Base-by-base conservation (phyloP, 2,888 invertebrate species). In the Mesorhabditis spiculigera region DNA sequence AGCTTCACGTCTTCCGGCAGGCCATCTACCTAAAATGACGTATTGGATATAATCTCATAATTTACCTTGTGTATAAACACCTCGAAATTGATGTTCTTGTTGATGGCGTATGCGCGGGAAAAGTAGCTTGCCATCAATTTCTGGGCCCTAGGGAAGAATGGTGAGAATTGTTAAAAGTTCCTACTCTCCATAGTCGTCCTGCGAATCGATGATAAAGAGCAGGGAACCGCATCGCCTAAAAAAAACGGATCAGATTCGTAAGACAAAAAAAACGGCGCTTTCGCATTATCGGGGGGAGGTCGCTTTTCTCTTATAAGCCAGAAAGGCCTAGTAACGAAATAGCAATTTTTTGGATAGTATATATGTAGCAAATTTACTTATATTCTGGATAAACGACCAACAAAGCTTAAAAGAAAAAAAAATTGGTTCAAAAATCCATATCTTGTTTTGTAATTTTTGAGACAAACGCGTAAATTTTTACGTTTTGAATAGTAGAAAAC, bases 1-100 rank as follows among this genome's bases (percentile, higher is more conserved):
- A 98, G 96, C 89, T 97, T 97, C 82, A 93, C 93, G 88, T 99
- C 98, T 87, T 99, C 98, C 70, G 95, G 94, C 42, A 99, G 90
- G 10, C 98, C 97, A 89, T 99, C 98, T 43, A 98, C 97, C 73
- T 73, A 42, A 68, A 50, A 50, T n/a, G 1, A 1, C 10, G 0
- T 2, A 50, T 13, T 50, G n/a, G 1, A 50, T 50, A 67, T 2
- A 13, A 2, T 50, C n/a, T 2, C 16, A 67, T 45, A 41, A 50
- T 72, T 28, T 28, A 28, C 75, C 90, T 98, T 98, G 87, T 98
- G 97, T 84, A 98, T 96, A 87, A 97, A 98, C 61, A 83, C 83
- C 71, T 84, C 97, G 89, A 97, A 97, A 86, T 94, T 94, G 74
- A 99, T 96, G 79, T 92, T 91, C 72, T 92, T 92, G 89, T 98